A percentile compares a stretch with the other conserved stretches of the same genome.
These are phyloP conservation scores for Asobara japonica DNA, from an alignment of 1,140 invertebrate genomes.

Conservation along the genomic window DNA sequence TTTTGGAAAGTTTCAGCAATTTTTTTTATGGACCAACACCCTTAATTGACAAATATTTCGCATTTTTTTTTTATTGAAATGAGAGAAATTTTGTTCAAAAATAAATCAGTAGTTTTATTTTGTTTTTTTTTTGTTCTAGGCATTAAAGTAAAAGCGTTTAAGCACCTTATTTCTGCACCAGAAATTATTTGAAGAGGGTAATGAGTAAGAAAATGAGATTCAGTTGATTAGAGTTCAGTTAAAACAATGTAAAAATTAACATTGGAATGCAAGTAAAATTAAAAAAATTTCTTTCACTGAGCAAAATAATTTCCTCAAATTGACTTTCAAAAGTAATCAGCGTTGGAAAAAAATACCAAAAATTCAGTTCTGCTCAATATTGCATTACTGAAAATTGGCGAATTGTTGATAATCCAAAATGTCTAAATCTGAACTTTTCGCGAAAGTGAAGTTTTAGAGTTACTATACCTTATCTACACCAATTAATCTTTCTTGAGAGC, in stretches of 20 bases:
- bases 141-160: not conserved
- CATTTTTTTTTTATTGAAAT: not conserved
- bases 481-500: not conserved
- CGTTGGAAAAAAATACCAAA: not conserved
- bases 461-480: not conserved
- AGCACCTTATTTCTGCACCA: conserved; percentile 11
- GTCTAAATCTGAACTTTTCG: not conserved
- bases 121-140: not conserved
- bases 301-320: not conserved
- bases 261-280: conserved; percentile 1
- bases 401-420: not conserved
- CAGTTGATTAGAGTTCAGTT: not conserved
- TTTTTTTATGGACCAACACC: too few relatives aligned
- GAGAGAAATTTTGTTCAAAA: not conserved
- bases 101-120: not conserved
- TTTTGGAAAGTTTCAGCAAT: too few relatives aligned
- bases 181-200: not conserved
- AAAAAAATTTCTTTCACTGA: not conserved
- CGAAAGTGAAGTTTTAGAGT: not conserved
- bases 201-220: not conserved
- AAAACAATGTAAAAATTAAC: not conserved
- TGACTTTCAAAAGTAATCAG: not conserved
- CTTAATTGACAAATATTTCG: not conserved
- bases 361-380: not conserved
- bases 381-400: not conserved